These are phyloP conservation scores for Tetropium fuscum DNA, from an alignment of 2,888 invertebrate species.

Conservation along the genomic window DNA sequence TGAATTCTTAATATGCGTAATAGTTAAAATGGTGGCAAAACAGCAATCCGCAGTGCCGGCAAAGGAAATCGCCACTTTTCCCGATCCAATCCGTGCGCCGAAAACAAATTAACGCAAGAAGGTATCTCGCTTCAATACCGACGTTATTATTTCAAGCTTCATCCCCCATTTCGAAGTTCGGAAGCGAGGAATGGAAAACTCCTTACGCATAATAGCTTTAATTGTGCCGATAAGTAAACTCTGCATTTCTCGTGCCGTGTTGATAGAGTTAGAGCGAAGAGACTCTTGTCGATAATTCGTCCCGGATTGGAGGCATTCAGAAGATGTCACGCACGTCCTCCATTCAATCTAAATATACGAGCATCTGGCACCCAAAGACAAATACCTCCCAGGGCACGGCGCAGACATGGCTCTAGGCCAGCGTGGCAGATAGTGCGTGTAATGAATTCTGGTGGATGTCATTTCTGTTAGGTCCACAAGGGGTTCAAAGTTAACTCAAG, in stretches of 20 bases:
- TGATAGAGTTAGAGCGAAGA: slow-evolving; percentile 4
- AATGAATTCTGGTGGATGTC: slow-evolving; percentile 4
- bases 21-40: no score
- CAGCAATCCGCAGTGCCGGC: no score
- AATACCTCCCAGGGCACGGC: slow-evolving; percentile 6
- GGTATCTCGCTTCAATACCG: slow-evolving; percentile 5
- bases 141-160: slow-evolving; percentile 9
- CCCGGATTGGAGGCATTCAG: slow-evolving; percentile 11
- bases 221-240: slow-evolving; percentile 8
- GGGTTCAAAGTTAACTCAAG: no score
- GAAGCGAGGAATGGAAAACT: slow-evolving; percentile 12
- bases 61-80: slow-evolving; percentile 10
- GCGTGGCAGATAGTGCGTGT: slow-evolving; percentile 1
- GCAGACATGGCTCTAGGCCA: not conserved
- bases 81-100: slow-evolving; percentile 3
- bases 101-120: slow-evolving; percentile 12
- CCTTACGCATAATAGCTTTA: slow-evolving; percentile 6
- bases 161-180: not conserved
- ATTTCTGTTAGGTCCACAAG: not conserved
- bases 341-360: slow-evolving; percentile 21
- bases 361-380: slow-evolving; percentile 6
- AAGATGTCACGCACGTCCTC: slow-evolving; percentile 19
- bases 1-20: no score
- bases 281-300: slow-evolving; percentile 2
- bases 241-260: not conserved